Evolutionary conservation across 2,888 invertebrate species (phyloP).

Genomic region (Eurytoma adleriae): DNA sequence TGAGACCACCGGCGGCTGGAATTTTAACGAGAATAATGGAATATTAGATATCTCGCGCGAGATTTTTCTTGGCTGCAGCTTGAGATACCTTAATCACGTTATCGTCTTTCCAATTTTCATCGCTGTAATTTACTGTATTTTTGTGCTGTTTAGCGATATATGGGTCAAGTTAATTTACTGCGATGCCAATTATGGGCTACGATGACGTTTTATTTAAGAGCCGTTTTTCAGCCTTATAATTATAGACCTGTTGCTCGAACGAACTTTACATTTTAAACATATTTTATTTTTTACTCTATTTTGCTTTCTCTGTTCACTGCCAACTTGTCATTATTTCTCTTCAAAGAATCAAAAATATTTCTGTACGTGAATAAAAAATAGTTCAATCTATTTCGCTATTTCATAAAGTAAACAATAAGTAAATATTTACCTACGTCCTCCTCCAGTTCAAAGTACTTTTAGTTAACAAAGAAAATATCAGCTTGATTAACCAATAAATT

Average conservation of each 20-base stretch:
- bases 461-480: constrained; percentile 1
- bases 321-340: too few relatives aligned
- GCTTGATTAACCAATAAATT: constrained; percentile 5
- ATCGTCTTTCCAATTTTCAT: neutral
- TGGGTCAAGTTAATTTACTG: neutral
- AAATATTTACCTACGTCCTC: too few relatives aligned
- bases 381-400: too few relatives aligned
- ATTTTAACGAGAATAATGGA: constrained; percentile 37
- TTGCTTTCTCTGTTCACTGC: too few relatives aligned
- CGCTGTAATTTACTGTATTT: neutral
- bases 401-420: too few relatives aligned
- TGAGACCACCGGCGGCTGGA: constrained; percentile 26
- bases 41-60: constrained; percentile 22
- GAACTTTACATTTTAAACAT: too few relatives aligned
- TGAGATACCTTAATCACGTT: neutral
- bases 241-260: too few relatives aligned
- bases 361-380: too few relatives aligned
- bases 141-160: neutral
- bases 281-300: too few relatives aligned
- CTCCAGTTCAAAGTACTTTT: neutral
- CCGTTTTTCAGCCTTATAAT: neutral
- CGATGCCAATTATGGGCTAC: neutral
- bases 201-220: neutral
- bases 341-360: too few relatives aligned
- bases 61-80: neutral